Conservation (phyloP, 1,140 invertebrate genomes). For the Drosophila seguyi region DNA sequence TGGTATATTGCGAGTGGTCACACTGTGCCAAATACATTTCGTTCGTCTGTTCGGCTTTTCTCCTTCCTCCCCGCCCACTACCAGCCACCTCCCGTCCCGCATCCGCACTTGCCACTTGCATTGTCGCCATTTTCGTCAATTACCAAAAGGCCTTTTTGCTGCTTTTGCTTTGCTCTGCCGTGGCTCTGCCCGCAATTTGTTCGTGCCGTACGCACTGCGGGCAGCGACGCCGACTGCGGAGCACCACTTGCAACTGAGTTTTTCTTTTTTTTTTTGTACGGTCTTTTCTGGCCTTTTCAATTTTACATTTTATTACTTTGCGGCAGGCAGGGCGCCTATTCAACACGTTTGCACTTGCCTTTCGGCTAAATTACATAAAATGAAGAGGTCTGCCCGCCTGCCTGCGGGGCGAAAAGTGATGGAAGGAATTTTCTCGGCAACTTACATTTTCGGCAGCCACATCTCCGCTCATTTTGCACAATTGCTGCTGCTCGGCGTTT, state of each 20-base stretch:
- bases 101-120: slow-evolving; percentile 56
- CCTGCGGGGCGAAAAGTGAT: not conserved
- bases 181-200: slow-evolving; percentile 16
- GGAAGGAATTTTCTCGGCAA: slow-evolving; percentile 40
- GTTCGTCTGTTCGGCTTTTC: slow-evolving; percentile 55
- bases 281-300: slow-evolving; percentile 19
- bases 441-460: slow-evolving; percentile 83
- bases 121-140: slow-evolving; percentile 84
- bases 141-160: slow-evolving; percentile 68
- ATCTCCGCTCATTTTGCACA: slow-evolving; percentile 82
- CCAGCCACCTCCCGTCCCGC: slow-evolving; percentile 25
- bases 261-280: not conserved
- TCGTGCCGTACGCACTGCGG: slow-evolving; percentile 27
- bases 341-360: slow-evolving; percentile 64
- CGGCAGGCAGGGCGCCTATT: slow-evolving; percentile 34
- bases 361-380: slow-evolving; percentile 73
- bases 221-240: slow-evolving; percentile 26
- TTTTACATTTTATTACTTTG: slow-evolving; percentile 15
- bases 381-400: not conserved
- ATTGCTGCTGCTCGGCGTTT: slow-evolving; percentile 66
- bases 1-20: slow-evolving; percentile 59
- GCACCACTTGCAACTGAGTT: slow-evolving; percentile 41
- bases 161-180: slow-evolving; percentile 19
- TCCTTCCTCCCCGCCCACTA: slow-evolving; percentile 18
- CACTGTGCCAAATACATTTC: slow-evolving; percentile 79